Evolutionary conservation across 2,113 vertebrate genomes (phyloP).

Genomic region (Apodemus sylvaticus): DNA sequence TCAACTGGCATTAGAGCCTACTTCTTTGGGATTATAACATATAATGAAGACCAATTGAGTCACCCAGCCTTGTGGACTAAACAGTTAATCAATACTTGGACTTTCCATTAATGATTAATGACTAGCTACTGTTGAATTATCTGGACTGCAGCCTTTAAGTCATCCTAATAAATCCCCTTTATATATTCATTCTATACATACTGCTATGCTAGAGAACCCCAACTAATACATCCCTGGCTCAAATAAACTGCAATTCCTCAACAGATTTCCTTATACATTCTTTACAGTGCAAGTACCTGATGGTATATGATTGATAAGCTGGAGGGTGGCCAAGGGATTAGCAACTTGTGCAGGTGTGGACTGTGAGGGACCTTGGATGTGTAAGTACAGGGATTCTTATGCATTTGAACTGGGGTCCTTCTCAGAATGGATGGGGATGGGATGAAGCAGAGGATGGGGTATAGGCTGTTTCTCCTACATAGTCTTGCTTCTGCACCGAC

Average conservation of each 20-base stretch:
- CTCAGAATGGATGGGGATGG: neutral
- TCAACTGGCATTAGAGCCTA: neutral
- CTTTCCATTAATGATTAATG: neutral
- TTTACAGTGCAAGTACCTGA: neutral
- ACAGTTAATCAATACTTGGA: neutral
- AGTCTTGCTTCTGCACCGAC: neutral
- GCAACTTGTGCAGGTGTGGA: neutral
- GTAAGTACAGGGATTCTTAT: neutral
- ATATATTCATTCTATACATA: neutral
- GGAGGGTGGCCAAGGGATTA: neutral
- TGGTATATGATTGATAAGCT: neutral
- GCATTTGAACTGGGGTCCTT: neutral
- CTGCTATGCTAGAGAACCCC: neutral
- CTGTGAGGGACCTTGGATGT: neutral
- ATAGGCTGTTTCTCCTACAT: neutral
- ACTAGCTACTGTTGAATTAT: neutral
- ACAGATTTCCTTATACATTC: neutral
- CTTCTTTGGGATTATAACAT: neutral
- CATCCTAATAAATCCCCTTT: neutral
- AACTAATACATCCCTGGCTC: neutral
- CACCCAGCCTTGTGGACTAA: neutral
- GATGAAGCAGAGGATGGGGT: neutral
- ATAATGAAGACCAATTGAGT: neutral
- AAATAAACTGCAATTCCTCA: neutral
- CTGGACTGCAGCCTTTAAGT: neutral